Conservation (phyloP, 2,888 invertebrate species). For the Sarcophaga rosellei region DNA sequence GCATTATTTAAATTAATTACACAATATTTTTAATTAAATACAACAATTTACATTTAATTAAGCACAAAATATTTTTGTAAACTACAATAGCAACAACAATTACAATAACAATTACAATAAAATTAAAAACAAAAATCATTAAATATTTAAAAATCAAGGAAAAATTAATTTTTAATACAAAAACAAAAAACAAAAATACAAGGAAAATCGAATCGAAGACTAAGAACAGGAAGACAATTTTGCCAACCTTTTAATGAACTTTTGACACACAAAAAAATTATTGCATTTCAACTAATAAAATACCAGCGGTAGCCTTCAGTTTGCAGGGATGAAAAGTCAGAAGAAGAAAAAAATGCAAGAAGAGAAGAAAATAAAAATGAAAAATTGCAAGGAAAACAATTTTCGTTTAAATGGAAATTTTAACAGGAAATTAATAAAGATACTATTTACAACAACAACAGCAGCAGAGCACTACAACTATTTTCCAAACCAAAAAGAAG, state of each 20-base stretch:
- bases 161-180: too few species aligned
- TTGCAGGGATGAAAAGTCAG: too few species aligned
- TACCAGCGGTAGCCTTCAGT: background rate
- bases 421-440: conserved; percentile 54
- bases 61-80: conserved; percentile 43
- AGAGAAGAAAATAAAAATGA: background rate
- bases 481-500: background rate
- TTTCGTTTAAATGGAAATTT: conserved; percentile 50
- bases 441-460: conserved; percentile 3
- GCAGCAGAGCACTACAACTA: too few species aligned
- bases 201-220: too few species aligned
- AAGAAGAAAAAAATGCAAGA: background rate
- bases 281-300: background rate
- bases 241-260: background rate
- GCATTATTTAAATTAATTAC: conserved; percentile 33
- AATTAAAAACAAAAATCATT: conserved; percentile 9
- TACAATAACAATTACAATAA: background rate
- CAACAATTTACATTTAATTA: conserved; percentile 58
- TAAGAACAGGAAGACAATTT: too few species aligned
- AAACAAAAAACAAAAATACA: too few species aligned
- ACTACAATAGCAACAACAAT: background rate
- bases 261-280: background rate
- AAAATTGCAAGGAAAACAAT: conserved; percentile 31
- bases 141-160: background rate
- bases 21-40: conserved; percentile 40